Base-by-base conservation (phyloP, 2,113 vertebrate species). In the Hippocampus comes region DNA sequence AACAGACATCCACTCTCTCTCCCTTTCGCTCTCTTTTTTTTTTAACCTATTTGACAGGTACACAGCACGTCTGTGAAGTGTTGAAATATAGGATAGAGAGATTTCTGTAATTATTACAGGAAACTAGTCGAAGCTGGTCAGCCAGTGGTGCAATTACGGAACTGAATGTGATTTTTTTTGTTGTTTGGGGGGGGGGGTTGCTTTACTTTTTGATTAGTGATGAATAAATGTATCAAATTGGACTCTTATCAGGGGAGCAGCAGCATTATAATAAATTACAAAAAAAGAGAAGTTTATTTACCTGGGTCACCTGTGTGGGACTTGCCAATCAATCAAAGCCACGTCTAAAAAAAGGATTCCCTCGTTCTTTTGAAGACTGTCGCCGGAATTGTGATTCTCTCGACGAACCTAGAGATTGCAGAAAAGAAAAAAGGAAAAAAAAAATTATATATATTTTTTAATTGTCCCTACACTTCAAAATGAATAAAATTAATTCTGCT, bases 1-100 rank as follows among this genome's bases (percentile, higher is more conserved):
- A 80, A 76, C 71, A 82, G 74, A 48, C 84, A 76, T 82, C 82
- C 75, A 77, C 67, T 83, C 76, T 68, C 70, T 78, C 68, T 76
- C 68, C 3, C 56, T 59, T 2, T 59, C 2, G 1, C 23, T 15
- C 27, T 1, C 6, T 7, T 17, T 34, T 6, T 61, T n/a, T 64
- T 38, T 63, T 38, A 21, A 42, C 55, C 71, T 57, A 17, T 66
- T 70, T 77, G 78, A 84, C 77, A 83, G 81, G 75, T 79, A 84
- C 79, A 80, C 76, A 73, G 15, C 63, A 63, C 27, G 48, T 76
- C 68, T 77, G 71, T 51, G 53, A 83, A 53, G n/a, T 70, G 79
- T 63, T 38, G 17, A 2, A 30, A 71, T 1, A n/a, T 30, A 23
- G 4, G 6, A 59, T 59, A 6, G 20, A 51, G 6, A 51, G 3